These are phyloP conservation scores for Malurus melanocephalus DNA, from an alignment of 2,113 vertebrate genomes.

Conservation along the genomic window DNA sequence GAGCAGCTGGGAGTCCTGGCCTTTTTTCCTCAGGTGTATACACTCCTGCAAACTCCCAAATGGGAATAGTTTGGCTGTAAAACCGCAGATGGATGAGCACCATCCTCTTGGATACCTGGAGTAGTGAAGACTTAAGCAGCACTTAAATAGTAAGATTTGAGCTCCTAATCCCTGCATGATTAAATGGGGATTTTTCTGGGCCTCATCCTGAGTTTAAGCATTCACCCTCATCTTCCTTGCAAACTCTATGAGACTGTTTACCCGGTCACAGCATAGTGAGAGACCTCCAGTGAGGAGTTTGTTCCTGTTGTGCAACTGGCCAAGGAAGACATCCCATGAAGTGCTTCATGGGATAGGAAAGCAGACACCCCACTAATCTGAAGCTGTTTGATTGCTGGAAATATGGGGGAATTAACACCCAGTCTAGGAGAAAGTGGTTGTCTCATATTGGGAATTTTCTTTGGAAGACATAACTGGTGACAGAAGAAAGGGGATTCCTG, in stretches of 20 bases:
- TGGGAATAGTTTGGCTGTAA: background rate
- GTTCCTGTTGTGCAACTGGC: background rate
- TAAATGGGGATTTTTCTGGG: background rate
- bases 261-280: background rate
- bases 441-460: background rate
- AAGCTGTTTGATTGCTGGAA: background rate
- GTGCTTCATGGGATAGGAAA: background rate
- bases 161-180: background rate
- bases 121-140: background rate
- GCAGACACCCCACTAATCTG: background rate
- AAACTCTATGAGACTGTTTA: background rate
- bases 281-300: background rate
- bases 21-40: background rate
- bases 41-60: background rate
- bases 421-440: background rate
- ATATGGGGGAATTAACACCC: background rate
- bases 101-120: background rate
- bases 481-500: background rate
- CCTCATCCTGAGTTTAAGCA: background rate
- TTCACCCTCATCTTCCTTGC: background rate
- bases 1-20: background rate
- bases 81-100: background rate
- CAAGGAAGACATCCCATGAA: background rate
- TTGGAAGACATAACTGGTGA: background rate
- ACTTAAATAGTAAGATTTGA: background rate